Conservation (phyloP, 2,888 invertebrate species). For the Pheosia tremula region DNA sequence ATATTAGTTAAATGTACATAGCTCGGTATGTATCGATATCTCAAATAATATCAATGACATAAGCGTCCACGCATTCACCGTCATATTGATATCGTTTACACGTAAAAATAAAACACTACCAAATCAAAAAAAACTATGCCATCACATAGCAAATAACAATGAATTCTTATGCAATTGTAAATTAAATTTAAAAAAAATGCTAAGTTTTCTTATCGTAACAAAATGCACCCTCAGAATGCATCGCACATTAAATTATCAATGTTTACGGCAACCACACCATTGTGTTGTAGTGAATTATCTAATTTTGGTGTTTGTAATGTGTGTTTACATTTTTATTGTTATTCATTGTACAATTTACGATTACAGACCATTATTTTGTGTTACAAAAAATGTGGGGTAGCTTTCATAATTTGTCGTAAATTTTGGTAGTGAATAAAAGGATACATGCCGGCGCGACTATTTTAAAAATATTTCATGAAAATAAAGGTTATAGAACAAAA, state of each 20-base stretch:
- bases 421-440: background rate
- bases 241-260: conserved; percentile 10
- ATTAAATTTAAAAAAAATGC: background rate
- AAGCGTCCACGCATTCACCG: too few species aligned
- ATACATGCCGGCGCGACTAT: background rate
- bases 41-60: too few species aligned
- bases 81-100: too few species aligned
- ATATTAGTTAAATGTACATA: too few species aligned
- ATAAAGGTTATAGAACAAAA: background rate
- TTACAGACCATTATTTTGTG: conserved; percentile 28
- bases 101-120: too few species aligned
- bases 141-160: too few species aligned
- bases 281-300: conserved; percentile 29
- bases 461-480: background rate
- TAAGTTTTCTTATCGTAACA: conserved; percentile 23
- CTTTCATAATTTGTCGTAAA: conserved; percentile 1
- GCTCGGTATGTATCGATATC: too few species aligned
- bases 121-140: too few species aligned
- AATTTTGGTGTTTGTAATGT: conserved; percentile 29
- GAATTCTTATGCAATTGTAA: too few species aligned
- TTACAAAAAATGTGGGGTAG: conserved; percentile 11
- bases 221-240: conserved; percentile 13
- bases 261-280: conserved; percentile 15
- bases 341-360: conserved; percentile 33
- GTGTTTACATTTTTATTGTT: conserved; percentile 44